A percentile compares a stretch with the other conserved stretches of the same genome.
These are phyloP conservation scores for Callithrix jacchus DNA, from an alignment of 2,113 vertebrate species.

Conservation along the genomic window DNA sequence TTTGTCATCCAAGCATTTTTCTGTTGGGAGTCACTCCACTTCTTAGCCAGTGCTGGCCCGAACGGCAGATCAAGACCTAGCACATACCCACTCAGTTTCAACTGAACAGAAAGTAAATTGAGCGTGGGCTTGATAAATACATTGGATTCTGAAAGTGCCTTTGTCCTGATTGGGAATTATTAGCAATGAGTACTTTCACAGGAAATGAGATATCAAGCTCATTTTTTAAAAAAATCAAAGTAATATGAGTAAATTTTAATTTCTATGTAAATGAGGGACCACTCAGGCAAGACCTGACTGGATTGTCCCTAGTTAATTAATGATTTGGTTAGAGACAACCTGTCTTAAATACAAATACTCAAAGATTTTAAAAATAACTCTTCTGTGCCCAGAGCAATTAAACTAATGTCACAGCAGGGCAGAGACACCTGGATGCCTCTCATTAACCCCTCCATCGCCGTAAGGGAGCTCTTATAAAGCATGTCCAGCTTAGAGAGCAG, in stretches of 20 bases:
- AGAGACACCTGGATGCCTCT: neutral
- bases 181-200: neutral
- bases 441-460: neutral
- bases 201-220: constrained; percentile 18
- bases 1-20: neutral
- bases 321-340: constrained; percentile 24
- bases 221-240: neutral
- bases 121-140: neutral
- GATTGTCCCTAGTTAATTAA: neutral
- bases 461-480: neutral
- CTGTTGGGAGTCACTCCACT: neutral
- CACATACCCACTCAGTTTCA: neutral
- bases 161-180: constrained; percentile 14
- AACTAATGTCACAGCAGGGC: neutral
- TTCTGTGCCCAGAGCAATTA: neutral
- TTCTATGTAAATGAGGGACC: constrained; percentile 53
- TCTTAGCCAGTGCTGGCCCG: neutral
- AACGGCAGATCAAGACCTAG: neutral
- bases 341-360: constrained; percentile 17
- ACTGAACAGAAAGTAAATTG: neutral
- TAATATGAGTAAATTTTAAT: constrained; percentile 52
- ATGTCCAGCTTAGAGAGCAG: neutral
- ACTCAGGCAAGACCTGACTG: constrained; percentile 1
- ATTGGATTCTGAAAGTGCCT: neutral
- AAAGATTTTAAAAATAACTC: neutral